Evolutionary conservation across 2,797 vertebrate species (phyloP), one percentile per base, ranked within the genome.

Genomic region (Eospalax fontanierii): DNA sequence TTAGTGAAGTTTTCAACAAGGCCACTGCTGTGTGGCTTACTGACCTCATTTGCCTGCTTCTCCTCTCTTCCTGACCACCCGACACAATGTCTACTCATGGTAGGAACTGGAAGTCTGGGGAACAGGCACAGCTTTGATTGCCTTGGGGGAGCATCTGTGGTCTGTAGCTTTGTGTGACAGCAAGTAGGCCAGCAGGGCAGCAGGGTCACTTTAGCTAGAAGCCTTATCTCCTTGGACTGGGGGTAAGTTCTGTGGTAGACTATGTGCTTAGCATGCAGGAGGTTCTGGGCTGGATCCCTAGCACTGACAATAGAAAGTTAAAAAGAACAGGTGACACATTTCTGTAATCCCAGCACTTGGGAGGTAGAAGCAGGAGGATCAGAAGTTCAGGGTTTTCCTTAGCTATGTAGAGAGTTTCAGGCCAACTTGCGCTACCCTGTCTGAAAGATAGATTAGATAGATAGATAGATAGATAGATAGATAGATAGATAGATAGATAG

Each of bases 11-110:
- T 74, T 30, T 18, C 54, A 71, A 61, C 30, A 10, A 33, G 89
- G 61, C n/a, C 40, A 14, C 54, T 28, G 30, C 35, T 4, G 0
- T 50, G 78, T 16, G 35, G 9, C 26, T 76, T 2, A 0, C 43
- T 57, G 33, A 22, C 38, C 4, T 15, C 22, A 0, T 22, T 7
- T 10, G 15, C 38, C 65, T 40, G 19, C 85, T 28, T 70, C 26
- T 21, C 57, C n/a, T 70, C 21, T 80, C 21, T 24, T 9, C 26
- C 40, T 0, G 0, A 11, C 76, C 0, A 0, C 22, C 12, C 8
- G 0, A 14, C 14, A 1, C 4, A 22, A 8, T 9, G 28, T 71
- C 46, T 40, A 3, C 46, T 22, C 57, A 19, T 5, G 15, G 66
- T 8, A 18, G 28, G 33, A 8, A 21, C 50, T 50, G 18, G 61